These are phyloP conservation scores for Chitala chitala DNA, from an alignment of 2,113 vertebrate species.

Conservation along the genomic window DNA sequence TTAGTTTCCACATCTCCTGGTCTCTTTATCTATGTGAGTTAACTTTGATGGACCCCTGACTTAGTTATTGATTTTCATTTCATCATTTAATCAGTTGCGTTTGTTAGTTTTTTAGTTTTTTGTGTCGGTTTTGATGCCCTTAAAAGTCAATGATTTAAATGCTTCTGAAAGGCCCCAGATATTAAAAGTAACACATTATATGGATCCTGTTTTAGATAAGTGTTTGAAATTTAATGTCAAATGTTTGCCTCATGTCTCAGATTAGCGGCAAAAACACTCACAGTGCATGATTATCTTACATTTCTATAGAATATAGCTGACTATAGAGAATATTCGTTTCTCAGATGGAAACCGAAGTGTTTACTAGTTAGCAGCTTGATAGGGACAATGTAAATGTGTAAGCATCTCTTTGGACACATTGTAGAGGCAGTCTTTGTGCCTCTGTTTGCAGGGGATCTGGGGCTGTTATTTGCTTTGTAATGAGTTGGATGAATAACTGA, in stretches of 20 bases:
- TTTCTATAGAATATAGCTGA: too few species aligned
- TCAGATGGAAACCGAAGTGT: too few species aligned
- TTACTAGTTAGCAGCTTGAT: too few species aligned
- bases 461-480: constrained; percentile 44
- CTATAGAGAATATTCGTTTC: too few species aligned
- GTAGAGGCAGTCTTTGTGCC: background rate
- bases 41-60: background rate
- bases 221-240: constrained; percentile 12
- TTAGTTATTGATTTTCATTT: background rate
- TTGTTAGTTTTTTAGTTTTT: background rate
- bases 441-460: background rate
- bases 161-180: too few species aligned
- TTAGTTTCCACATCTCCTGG: too few species aligned
- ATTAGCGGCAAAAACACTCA: background rate
- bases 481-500: constrained; percentile 33
- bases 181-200: too few species aligned
- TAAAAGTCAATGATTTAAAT: background rate
- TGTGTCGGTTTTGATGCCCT: background rate
- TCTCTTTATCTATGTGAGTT: background rate
- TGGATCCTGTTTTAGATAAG: background rate
- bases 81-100: background rate
- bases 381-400: too few species aligned
- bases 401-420: too few species aligned
- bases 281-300: background rate
- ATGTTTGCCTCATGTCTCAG: background rate